phyloP scores from a whole-genome alignment of 2,797 vertebrate species.

The Chelonia mydas region DNA sequence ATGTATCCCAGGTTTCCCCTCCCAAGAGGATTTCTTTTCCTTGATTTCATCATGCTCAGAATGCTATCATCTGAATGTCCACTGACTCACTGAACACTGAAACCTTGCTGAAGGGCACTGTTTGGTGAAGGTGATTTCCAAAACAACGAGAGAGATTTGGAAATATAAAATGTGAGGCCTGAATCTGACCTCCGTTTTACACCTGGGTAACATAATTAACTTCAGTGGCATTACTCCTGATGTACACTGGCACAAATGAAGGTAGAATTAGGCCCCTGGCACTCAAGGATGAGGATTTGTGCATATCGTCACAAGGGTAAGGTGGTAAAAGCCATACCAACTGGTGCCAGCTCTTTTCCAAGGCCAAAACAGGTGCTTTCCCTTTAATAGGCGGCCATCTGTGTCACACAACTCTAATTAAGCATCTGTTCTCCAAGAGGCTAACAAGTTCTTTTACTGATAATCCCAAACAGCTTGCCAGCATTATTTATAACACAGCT shows the following conservation, averaged over 20 bases:
- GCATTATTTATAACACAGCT: conserved; percentile 67
- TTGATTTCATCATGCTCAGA: not conserved
- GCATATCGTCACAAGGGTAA: not conserved
- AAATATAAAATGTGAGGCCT: not conserved
- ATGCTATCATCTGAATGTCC: rapidly evolving
- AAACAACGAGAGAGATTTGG: not conserved
- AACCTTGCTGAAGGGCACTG: not conserved
- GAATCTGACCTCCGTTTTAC: not conserved
- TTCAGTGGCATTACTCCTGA: not conserved
- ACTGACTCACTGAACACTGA: not conserved
- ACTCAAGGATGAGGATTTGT: not conserved
- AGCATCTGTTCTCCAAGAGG: conserved; percentile 75
- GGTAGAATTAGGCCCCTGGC: not conserved
- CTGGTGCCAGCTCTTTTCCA: not conserved
- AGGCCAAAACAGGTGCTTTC: conserved; percentile 35
- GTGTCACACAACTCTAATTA: conserved; percentile 71
- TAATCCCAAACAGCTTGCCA: conserved; percentile 74
- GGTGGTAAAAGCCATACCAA: conserved; percentile 4
- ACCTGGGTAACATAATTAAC: not conserved
- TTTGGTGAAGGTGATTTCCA: not conserved
- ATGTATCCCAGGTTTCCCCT: not conserved
- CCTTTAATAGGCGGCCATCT: conserved; percentile 69
- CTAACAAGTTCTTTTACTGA: conserved; percentile 74
- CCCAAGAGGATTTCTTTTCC: not conserved
- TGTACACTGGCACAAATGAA: not conserved